These are phyloP conservation scores for Ophion ellenae DNA, from an alignment of 2,888 invertebrate genomes.

Conservation along the genomic window DNA sequence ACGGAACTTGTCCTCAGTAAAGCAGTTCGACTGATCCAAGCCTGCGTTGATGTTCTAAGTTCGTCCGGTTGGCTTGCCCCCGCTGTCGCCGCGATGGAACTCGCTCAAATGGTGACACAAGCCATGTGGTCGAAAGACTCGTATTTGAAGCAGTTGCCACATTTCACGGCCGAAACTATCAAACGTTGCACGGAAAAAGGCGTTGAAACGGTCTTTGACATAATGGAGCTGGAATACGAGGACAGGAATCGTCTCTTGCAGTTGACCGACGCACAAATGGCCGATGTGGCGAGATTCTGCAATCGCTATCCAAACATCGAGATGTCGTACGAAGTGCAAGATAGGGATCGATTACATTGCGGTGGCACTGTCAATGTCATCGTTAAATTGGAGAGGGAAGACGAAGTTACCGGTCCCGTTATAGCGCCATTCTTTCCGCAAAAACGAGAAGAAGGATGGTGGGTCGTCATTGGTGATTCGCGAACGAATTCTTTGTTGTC, in stretches of 20 bases:
- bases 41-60: slow-evolving; percentile 97
- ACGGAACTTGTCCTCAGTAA: slow-evolving; percentile 95
- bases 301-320: slow-evolving; percentile 99
- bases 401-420: slow-evolving; percentile 98
- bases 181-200: slow-evolving; percentile 95
- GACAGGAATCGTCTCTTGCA: slow-evolving; percentile 92
- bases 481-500: slow-evolving; percentile 97
- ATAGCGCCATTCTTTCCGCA: slow-evolving; percentile 99
- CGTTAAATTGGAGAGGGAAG: slow-evolving; percentile 97
- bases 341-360: slow-evolving; percentile 89
- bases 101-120: slow-evolving; percentile 99
- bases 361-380: slow-evolving; percentile 95
- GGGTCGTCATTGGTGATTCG: slow-evolving; percentile 99
- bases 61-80: slow-evolving; percentile 99
- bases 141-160: slow-evolving; percentile 97
- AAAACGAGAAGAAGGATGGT: slow-evolving; percentile 97
- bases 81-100: slow-evolving; percentile 99
- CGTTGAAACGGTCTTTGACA: slow-evolving; percentile 97
- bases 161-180: slow-evolving; percentile 95
- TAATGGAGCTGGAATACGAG: slow-evolving; percentile 97
- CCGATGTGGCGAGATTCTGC: slow-evolving; percentile 99
- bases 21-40: slow-evolving; percentile 94
- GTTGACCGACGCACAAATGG: slow-evolving; percentile 94
- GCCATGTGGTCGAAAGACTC: slow-evolving; percentile 99
- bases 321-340: slow-evolving; percentile 94